A percentile compares a stretch with the other conserved stretches of the same genome.
These are phyloP conservation scores for Microdon myrmicae DNA, from an alignment of 2,888 invertebrate genomes.

Conservation along the genomic window DNA sequence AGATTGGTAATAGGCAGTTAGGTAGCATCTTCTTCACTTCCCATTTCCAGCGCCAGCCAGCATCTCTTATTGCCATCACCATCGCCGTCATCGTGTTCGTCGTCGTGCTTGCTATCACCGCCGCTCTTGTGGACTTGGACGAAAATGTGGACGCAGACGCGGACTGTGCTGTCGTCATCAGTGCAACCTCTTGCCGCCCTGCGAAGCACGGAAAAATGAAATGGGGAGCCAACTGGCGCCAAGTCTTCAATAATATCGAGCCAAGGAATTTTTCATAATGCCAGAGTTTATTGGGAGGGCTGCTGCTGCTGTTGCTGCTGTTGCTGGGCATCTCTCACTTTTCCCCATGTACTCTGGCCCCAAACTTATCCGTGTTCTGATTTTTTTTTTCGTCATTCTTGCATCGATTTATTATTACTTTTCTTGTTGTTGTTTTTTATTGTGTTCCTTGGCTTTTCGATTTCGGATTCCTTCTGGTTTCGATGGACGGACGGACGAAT, in stretches of 20 bases:
- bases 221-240: slow-evolving; percentile 64
- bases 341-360: slow-evolving; percentile 25
- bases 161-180: slow-evolving; percentile 23
- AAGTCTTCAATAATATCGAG: slow-evolving; percentile 65
- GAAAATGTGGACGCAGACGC: not conserved
- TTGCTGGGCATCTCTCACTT: slow-evolving; percentile 36
- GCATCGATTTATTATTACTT: too few species aligned
- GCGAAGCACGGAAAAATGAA: slow-evolving; percentile 32
- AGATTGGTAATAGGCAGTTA: slow-evolving; percentile 48
- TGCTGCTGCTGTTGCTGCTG: slow-evolving; percentile 5
- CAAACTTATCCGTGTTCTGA: slow-evolving; percentile 39
- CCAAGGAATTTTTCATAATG: slow-evolving; percentile 54
- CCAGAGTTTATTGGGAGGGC: slow-evolving; percentile 21
- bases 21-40: slow-evolving; percentile 43
- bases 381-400: slow-evolving; percentile 13
- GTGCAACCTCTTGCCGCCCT: slow-evolving; percentile 24
- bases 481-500: slow-evolving; percentile 43
- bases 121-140: too few species aligned
- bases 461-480: slow-evolving; percentile 31
- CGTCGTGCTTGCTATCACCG: too few species aligned
- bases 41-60: not conserved
- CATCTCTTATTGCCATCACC: slow-evolving; percentile 16
- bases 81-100: not conserved
- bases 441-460: not conserved
- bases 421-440: slow-evolving; percentile 10